These are phyloP conservation scores for Uria lomvia DNA, from an alignment of 2,113 vertebrate species.

Conservation along the genomic window DNA sequence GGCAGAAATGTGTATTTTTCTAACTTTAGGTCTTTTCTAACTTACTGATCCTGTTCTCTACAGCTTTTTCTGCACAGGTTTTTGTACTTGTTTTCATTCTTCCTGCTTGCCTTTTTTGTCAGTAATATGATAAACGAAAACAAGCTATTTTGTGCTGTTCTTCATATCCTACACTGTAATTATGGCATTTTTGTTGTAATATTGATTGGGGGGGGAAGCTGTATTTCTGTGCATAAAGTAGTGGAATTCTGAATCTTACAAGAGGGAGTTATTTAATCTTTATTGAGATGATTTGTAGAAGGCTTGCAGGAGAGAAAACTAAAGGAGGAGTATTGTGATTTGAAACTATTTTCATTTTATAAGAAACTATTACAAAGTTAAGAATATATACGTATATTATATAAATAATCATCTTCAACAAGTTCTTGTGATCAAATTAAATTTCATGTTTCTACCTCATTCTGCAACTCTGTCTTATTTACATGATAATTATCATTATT, in stretches of 20 bases:
- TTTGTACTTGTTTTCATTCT: not conserved
- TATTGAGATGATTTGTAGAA: not conserved
- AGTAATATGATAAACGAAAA: not conserved
- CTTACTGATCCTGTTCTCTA: not conserved
- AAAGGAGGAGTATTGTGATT: not conserved
- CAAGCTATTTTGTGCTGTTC: not conserved
- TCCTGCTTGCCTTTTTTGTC: not conserved
- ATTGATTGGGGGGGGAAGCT: not conserved
- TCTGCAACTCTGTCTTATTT: not conserved
- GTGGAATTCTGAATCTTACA: not conserved
- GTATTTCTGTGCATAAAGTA: not conserved
- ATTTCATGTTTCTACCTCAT: not conserved
- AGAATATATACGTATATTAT: not conserved
- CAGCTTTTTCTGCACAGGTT: not conserved
- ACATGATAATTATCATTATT: not conserved
- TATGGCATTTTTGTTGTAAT: not conserved
- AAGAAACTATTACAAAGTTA: not conserved
- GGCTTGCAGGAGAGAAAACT: not conserved
- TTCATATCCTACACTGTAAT: not conserved
- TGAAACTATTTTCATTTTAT: not conserved
- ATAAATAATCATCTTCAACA: not conserved
- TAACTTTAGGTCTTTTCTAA: too few species aligned
- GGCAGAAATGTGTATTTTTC: not conserved
- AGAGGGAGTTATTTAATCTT: not conserved
- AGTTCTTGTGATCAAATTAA: not conserved